Percentiles rank a stretch among this genome's conserved stretches.
Evolutionary conservation across 1,140 invertebrate species (phyloP).

Genomic region (Ceratosolen fusciceps): DNA sequence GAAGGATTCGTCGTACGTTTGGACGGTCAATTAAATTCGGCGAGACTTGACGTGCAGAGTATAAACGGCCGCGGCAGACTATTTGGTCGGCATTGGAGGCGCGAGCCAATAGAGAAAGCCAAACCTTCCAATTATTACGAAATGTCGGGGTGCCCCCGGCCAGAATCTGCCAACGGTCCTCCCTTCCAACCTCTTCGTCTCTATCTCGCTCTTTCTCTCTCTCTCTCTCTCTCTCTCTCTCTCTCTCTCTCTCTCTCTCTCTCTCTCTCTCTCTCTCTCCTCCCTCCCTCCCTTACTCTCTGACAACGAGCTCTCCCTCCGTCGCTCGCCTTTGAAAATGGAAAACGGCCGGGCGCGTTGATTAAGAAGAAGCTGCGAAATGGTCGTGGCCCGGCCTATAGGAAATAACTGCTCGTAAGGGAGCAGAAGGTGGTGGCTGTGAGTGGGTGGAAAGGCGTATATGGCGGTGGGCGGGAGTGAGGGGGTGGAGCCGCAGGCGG

Average conservation of each 20-base stretch:
- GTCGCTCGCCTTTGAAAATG: constrained; percentile 3
- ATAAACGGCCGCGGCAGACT: background rate
- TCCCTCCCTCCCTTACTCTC: no score
- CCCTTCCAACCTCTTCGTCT: no score
- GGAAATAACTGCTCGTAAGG: constrained; percentile 52
- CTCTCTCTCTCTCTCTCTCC: no score
- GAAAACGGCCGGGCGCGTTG: constrained; percentile 29
- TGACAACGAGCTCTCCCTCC: no score
- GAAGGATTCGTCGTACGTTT: background rate
- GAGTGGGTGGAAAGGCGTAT: no score
- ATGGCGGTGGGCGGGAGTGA: constrained; percentile 51
- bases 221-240: no score
- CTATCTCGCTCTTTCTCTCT: no score
- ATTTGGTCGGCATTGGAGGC: background rate
- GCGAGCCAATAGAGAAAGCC: background rate
- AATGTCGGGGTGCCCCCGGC: background rate
- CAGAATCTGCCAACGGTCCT: background rate
- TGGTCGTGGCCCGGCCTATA: constrained; percentile 55
- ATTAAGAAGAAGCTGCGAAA: constrained; percentile 58
- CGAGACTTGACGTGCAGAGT: background rate
- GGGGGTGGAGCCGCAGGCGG: constrained; percentile 52
- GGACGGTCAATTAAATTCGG: background rate
- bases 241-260: no score
- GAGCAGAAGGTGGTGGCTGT: constrained; percentile 27
- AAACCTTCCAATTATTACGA: background rate